Conservation (phyloP, 2,888 invertebrate species). For the Pheosia tremula region DNA sequence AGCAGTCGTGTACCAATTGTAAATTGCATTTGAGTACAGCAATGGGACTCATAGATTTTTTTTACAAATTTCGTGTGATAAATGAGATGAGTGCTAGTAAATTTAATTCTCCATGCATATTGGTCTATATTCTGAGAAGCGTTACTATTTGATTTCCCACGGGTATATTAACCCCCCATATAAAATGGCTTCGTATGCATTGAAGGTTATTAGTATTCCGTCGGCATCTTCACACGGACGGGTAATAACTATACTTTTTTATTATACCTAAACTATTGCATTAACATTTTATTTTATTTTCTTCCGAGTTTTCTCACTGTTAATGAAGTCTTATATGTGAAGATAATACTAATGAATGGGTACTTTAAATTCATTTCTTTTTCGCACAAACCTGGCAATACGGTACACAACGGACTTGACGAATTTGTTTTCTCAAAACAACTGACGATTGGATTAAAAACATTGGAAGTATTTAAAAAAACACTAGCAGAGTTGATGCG, state of each 20-base stretch:
- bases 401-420: too few species aligned
- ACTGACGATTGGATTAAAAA: too few species aligned
- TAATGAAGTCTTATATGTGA: conserved; percentile 6
- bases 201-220: conserved; percentile 39
- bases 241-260: conserved; percentile 46
- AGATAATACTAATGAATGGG: not conserved
- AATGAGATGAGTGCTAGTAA: too few species aligned
- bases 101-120: not conserved
- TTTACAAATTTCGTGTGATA: too few species aligned
- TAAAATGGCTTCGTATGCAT: conserved; percentile 20
- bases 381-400: too few species aligned
- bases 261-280: conserved; percentile 35
- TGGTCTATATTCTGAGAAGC: not conserved
- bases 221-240: conserved; percentile 26
- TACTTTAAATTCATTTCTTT: not conserved
- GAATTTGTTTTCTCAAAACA: too few species aligned
- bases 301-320: conserved; percentile 22
- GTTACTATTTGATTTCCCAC: not conserved
- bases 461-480: too few species aligned
- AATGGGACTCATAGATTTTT: too few species aligned
- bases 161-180: conserved; percentile 5
- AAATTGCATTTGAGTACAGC: too few species aligned
- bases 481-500: too few species aligned
- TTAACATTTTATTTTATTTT: conserved; percentile 28
- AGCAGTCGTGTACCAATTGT: too few species aligned